A percentile compares a stretch with the other conserved stretches of the same genome.
Evolutionary conservation across 1,140 invertebrate species (phyloP).

Genomic region (Goniozus legneri): DNA sequence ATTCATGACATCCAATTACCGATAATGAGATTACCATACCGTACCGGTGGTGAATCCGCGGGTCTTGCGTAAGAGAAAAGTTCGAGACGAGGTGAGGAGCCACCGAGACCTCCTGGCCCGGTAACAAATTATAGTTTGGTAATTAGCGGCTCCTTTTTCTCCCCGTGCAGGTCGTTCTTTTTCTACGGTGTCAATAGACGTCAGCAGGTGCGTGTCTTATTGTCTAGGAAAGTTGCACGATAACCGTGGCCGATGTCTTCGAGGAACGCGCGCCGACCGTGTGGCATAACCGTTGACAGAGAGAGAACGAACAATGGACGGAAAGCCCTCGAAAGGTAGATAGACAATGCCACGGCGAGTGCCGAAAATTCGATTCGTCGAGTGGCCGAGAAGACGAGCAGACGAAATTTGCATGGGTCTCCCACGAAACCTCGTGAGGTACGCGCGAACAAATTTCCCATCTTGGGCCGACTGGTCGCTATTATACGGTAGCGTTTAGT

Average conservation of each 20-base stretch:
- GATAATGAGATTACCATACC: too few relatives aligned
- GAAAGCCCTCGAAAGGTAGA: background rate
- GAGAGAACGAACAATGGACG: conserved; percentile 15
- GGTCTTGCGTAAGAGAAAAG: conserved; percentile 11
- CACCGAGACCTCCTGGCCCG: conserved; percentile 3
- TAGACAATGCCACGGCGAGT: conserved; percentile 16
- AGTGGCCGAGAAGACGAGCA: too few relatives aligned
- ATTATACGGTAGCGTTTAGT: conserved; percentile 24
- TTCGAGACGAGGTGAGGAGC: too few relatives aligned
- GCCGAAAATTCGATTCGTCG: background rate
- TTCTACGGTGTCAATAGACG: conserved; percentile 27
- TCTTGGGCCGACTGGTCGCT: background rate
- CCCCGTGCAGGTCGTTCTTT: conserved; percentile 1
- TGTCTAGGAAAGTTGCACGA: conserved; percentile 29
- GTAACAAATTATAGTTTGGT: conserved; percentile 26
- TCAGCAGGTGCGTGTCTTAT: conserved; percentile 24
- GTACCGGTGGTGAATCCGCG: too few relatives aligned
- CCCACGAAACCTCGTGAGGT: background rate
- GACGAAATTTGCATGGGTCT: conserved; percentile 7
- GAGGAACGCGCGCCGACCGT: conserved; percentile 24
- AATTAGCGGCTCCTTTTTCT: conserved; percentile 25
- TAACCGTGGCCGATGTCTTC: conserved; percentile 17
- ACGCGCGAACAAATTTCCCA: conserved; percentile 14
- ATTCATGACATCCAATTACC: too few relatives aligned
- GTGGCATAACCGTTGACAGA: conserved; percentile 22